phyloP scores from a whole-genome alignment of 1,140 invertebrate species.

The Hyposmocoma kahamanoa region DNA sequence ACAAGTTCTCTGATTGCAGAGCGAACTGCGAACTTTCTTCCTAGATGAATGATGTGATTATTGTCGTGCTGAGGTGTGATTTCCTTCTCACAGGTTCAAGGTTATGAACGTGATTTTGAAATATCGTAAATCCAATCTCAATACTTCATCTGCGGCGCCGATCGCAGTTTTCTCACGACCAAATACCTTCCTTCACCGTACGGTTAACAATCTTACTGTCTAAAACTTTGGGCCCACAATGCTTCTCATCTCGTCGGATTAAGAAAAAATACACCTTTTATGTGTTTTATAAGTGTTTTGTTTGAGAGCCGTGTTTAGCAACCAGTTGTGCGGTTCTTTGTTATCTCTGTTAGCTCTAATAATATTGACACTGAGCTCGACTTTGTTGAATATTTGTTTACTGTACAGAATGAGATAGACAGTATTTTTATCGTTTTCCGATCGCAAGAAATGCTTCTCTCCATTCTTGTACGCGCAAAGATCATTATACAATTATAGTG shows the following conservation, averaged over 20 bases:
- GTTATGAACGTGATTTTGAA: conserved; percentile 64
- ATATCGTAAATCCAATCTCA: conserved; percentile 64
- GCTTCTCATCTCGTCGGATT: background rate
- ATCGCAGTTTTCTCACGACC: conserved; percentile 60
- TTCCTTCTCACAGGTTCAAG: conserved; percentile 56
- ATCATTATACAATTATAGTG: too few relatives aligned
- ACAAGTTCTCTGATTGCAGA: too few relatives aligned
- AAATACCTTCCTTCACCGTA: background rate
- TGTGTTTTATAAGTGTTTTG: conserved; percentile 48
- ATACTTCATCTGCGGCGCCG: conserved; percentile 37
- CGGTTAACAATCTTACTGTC: conserved; percentile 15
- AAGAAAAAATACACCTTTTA: conserved; percentile 33
- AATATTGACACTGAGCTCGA: conserved; percentile 47
- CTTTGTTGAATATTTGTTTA: conserved; percentile 13
- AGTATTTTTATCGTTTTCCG: conserved; percentile 6
- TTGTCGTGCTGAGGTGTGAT: conserved; percentile 38
- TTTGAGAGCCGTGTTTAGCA: conserved; percentile 53
- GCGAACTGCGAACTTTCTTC: too few relatives aligned
- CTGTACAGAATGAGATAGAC: background rate
- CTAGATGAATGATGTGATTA: too few relatives aligned
- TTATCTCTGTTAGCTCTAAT: conserved; percentile 48
- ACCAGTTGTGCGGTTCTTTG: conserved; percentile 49
- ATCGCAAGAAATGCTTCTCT: background rate
- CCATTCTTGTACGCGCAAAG: too few relatives aligned
- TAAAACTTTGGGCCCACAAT: conserved; percentile 12